phyloP scores from a whole-genome alignment of 2,113 vertebrate genomes.

The Chionomys nivalis region DNA sequence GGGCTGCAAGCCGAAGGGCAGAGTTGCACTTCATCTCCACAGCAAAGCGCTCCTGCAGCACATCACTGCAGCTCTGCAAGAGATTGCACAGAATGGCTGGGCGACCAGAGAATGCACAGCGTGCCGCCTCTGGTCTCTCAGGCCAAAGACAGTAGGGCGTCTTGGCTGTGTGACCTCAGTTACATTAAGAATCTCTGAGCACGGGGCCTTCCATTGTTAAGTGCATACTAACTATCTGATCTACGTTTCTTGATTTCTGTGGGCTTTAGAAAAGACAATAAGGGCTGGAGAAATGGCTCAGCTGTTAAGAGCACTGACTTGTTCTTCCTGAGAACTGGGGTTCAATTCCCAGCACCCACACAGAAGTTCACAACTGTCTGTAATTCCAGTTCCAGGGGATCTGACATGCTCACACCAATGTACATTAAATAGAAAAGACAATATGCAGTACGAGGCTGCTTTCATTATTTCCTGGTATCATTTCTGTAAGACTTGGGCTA shows the following conservation, averaged over 20 bases:
- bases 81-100: conserved; percentile 9
- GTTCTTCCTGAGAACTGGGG: neutral
- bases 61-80: conserved; percentile 95
- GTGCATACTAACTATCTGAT: neutral
- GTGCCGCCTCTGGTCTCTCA: neutral
- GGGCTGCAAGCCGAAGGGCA: conserved; percentile 93
- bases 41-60: conserved; percentile 96
- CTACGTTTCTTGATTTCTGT: neutral
- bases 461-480: neutral
- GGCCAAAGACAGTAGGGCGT: neutral
- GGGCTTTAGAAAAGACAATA: neutral
- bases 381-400: neutral
- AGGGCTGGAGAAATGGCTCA: neutral
- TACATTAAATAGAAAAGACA: neutral
- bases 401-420: neutral
- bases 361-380: neutral
- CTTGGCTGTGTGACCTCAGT: conserved; percentile 4
- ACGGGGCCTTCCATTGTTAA: neutral
- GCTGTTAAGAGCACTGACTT: too few species aligned
- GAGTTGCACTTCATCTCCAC: conserved; percentile 98
- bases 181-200: neutral
- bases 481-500: neutral
- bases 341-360: neutral
- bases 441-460: neutral
- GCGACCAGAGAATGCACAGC: neutral